These are phyloP conservation scores for Tarsius wallacei DNA, from an alignment of 2,797 vertebrate genomes.

Conservation along the genomic window DNA sequence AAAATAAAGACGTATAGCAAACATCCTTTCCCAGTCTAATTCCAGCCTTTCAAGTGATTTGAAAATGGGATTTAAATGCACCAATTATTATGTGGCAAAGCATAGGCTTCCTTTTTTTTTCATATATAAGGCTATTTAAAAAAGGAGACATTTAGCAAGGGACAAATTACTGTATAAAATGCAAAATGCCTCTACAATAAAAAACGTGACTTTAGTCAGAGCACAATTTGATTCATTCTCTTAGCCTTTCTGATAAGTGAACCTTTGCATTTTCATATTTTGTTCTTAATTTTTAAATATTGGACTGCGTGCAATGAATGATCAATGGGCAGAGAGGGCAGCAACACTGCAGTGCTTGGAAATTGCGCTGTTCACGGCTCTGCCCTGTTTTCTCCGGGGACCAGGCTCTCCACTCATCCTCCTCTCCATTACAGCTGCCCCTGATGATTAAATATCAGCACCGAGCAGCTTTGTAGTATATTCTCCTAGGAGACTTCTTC, in stretches of 20 bases:
- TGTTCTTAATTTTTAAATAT: constrained; percentile 86
- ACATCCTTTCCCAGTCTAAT: constrained; percentile 44
- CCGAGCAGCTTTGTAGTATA: constrained; percentile 88
- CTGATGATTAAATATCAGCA: constrained; percentile 91
- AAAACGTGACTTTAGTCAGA: constrained; percentile 86
- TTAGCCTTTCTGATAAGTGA: constrained; percentile 88
- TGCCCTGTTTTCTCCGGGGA: constrained; percentile 83
- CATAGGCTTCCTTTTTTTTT: constrained; percentile 81
- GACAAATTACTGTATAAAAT: constrained; percentile 85
- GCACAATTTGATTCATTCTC: constrained; percentile 87
- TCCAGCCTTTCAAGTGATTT: constrained; percentile 55
- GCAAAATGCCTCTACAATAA: constrained; percentile 89
- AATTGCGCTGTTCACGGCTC: constrained; percentile 85
- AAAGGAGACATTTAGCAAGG: constrained; percentile 89
- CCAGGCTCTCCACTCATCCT: constrained; percentile 79
- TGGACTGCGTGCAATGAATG: constrained; percentile 82
- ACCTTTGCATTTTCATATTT: constrained; percentile 88
- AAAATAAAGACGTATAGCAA: background rate
- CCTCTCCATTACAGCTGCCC: constrained; percentile 89
- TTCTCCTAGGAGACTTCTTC: constrained; percentile 89
- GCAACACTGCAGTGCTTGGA: constrained; percentile 79
- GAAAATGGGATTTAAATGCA: constrained; percentile 69
- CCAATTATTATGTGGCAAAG: constrained; percentile 77
- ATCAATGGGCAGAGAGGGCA: constrained; percentile 85
- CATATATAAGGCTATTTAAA: constrained; percentile 85